A percentile compares a stretch with the other conserved stretches of the same genome.
Conservation (phyloP, 2,113 vertebrate genomes). For the Pteronura brasiliensis region DNA sequence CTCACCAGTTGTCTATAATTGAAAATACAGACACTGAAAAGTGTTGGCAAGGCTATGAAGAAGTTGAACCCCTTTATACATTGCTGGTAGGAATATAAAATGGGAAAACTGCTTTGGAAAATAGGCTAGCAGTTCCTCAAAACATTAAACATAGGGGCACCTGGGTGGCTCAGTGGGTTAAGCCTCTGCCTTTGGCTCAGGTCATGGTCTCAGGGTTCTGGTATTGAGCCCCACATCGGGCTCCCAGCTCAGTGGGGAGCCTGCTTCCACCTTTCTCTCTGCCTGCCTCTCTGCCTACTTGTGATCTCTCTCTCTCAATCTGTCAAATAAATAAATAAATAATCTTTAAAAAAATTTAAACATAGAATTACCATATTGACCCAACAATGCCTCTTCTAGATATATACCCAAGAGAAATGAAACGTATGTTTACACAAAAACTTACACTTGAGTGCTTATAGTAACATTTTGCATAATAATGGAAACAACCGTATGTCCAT, state of each 20-base stretch:
- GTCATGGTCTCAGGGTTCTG: too few relatives aligned
- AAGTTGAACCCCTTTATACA: neutral
- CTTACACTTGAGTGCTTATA: neutral
- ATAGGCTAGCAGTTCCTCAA: neutral
- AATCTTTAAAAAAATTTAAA: neutral
- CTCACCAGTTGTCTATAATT: neutral
- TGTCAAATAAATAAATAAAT: too few relatives aligned
- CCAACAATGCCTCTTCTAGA: neutral
- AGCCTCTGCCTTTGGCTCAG: too few relatives aligned
- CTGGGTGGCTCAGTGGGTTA: too few relatives aligned
- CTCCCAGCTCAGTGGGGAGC: too few relatives aligned
- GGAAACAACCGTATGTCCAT: neutral
- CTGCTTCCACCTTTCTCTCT: too few relatives aligned
- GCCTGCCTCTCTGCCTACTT: too few relatives aligned
- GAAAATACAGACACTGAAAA: neutral
- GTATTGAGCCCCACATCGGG: too few relatives aligned
- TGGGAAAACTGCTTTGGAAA: neutral
- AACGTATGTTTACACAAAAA: neutral
- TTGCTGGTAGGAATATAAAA: neutral
- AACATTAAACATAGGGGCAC: neutral
- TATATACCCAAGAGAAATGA: neutral
- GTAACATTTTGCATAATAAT: neutral
- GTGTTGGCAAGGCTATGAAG: neutral
- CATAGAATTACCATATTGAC: neutral
- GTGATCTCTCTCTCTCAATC: too few relatives aligned